Evolutionary conservation across 1,140 invertebrate genomes (phyloP).

Genomic region (Conopomorpha cramerella): DNA sequence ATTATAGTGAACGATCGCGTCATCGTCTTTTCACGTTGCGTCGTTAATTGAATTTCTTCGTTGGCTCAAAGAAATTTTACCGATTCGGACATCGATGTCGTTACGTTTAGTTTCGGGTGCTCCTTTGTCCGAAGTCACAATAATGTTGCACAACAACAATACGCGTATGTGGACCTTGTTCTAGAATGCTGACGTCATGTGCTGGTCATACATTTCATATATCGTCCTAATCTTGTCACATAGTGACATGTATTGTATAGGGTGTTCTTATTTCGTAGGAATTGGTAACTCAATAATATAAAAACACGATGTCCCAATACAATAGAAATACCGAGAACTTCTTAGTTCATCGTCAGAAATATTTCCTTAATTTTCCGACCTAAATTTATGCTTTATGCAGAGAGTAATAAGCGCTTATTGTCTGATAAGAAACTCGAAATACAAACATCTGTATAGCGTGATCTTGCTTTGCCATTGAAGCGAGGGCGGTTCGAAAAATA

Average conservation of each 20-base stretch:
- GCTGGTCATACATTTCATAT: conserved; percentile 40
- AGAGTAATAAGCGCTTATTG: no score
- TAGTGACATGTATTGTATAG: conserved; percentile 10
- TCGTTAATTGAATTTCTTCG: conserved; percentile 27
- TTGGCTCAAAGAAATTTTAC: conserved; percentile 32
- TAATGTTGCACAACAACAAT: conserved; percentile 51
- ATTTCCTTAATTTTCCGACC: no score
- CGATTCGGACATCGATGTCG: conserved; percentile 45
- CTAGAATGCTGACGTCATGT: conserved; percentile 38
- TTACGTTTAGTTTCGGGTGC: conserved; percentile 12
- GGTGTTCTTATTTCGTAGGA: no score
- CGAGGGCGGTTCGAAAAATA: conserved; percentile 55
- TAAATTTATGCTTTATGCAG: no score
- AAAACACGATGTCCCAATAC: no score
- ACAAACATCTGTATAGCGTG: conserved; percentile 54
- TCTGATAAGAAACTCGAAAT: no score
- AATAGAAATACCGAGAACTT: no score
- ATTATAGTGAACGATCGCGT: conserved; percentile 20
- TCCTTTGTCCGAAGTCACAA: conserved; percentile 31
- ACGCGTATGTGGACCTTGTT: conserved; percentile 16
- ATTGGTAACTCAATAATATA: no score
- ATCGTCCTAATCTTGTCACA: conserved; percentile 27
- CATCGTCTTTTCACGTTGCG: conserved; percentile 28
- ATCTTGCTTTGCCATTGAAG: conserved; percentile 26
- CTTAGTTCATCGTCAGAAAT: no score